Percentiles rank a stretch among this genome's conserved stretches.
These are phyloP conservation scores for Tachina lurida DNA, from an alignment of 2,888 invertebrate species.

Conservation along the genomic window DNA sequence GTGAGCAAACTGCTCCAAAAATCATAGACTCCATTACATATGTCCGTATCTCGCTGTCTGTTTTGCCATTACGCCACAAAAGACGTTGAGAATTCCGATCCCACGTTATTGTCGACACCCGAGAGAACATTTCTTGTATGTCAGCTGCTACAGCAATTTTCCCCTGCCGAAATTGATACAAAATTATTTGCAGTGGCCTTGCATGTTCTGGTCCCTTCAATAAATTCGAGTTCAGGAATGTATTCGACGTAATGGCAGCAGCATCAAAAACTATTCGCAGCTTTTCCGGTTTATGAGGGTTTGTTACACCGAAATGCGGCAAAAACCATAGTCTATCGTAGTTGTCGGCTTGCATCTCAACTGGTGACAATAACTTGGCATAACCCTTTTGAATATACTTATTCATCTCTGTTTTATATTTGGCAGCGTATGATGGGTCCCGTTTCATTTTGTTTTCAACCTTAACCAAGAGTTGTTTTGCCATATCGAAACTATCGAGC, in stretches of 20 bases:
- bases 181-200: too few species aligned
- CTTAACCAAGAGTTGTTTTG: slow-evolving; percentile 52
- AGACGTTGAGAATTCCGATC: slow-evolving; percentile 66
- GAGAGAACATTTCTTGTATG: too few species aligned
- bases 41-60: slow-evolving; percentile 1
- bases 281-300: too few species aligned
- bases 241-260: too few species aligned
- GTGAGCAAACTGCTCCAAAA: slow-evolving; percentile 71
- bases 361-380: slow-evolving; percentile 25
- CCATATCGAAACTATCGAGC: slow-evolving; percentile 18
- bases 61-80: slow-evolving; percentile 39
- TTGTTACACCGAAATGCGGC: slow-evolving; percentile 8
- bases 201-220: too few species aligned
- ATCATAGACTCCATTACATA: slow-evolving; percentile 62
- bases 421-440: slow-evolving; percentile 56
- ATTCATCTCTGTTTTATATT: slow-evolving; percentile 57
- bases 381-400: slow-evolving; percentile 64
- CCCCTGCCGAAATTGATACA: too few species aligned
- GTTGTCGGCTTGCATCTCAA: not conserved
- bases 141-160: too few species aligned
- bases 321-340: not conserved
- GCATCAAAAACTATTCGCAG: too few species aligned
- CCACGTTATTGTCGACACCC: slow-evolving; percentile 64
- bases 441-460: slow-evolving; percentile 10
- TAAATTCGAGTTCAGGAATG: too few species aligned